A percentile compares a stretch with the other conserved stretches of the same genome.
phyloP scores from a whole-genome alignment of 2,113 vertebrate genomes.

The Alces alces region DNA sequence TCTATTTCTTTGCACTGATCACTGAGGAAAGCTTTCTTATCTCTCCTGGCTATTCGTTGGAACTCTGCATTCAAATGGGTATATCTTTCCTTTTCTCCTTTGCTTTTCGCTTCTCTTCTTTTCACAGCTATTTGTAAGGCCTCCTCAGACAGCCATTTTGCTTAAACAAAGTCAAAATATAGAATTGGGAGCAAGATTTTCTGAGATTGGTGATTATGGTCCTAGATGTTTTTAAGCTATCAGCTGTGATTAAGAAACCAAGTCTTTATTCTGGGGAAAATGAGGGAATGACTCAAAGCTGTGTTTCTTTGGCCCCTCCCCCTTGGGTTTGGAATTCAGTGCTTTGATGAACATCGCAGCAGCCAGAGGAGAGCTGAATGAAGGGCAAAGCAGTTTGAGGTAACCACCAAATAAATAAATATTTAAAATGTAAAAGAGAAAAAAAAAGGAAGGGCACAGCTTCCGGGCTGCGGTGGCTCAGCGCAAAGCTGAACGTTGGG shows the following conservation, averaged over 20 bases:
- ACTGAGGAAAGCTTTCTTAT: not conserved
- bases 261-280: not conserved
- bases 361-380: not conserved
- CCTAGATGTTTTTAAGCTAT: not conserved
- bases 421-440: not conserved
- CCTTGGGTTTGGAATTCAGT: not conserved
- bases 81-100: not conserved
- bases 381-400: not conserved
- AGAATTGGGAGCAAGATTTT: not conserved
- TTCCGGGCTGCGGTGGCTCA: not conserved
- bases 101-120: not conserved
- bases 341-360: not conserved
- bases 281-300: not conserved
- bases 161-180: not conserved
- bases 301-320: not conserved
- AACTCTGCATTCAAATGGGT: not conserved
- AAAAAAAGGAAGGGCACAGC: not conserved
- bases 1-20: not conserved
- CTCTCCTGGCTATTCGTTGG: not conserved
- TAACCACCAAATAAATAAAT: not conserved
- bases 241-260: not conserved
- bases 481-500: fast-evolving
- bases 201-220: constrained; percentile 19
- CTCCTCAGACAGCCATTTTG: not conserved
- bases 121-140: not conserved